Evolutionary conservation across 2,888 invertebrate species (phyloP), one percentile per base, ranked within the genome.

Genomic region (Xestia xanthographa): DNA sequence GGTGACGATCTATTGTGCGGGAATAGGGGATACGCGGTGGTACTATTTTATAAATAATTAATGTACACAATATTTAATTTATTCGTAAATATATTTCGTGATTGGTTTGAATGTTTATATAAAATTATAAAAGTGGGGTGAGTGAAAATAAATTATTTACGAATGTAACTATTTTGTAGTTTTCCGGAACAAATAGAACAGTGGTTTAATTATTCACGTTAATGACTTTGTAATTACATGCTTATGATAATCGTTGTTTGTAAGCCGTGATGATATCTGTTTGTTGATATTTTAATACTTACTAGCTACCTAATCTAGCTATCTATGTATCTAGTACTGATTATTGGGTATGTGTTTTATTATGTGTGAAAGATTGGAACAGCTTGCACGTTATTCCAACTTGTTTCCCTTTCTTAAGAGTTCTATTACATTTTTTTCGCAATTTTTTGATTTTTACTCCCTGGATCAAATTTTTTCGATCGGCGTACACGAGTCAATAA

Each of bases 31-130:
- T 45, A 76, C 60, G 58, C 43, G 66, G 77, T 86, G 87, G 87
- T 86, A 78, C 81, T 76, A 79, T 84, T 79, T 82, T 83, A 86
- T 87, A 87, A 88, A 90, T 86, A 87, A 82, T 85, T 77, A 80
- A 85, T 82, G 80, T 80, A 74, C 78, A 82, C 82, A 84, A 79
- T 78, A 82, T 89, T 85, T 90, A 90, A 90, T 89, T 88, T 92
- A 90, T 91, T 90, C 90, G 80, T 73, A 83, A 83, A 84, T 85
- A 79, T 84, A 87, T 83, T 82, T 82, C 58, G 81, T 81, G 84
- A 92, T 92, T 90, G 92, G 92, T 87, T 84, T 81, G 73, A 43
- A 66, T 62, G 69, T 75, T 83, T 86, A 85, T 86, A 88, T 86
- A 87, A 84, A 86, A 86, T 86, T 81, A 72, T 83, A 80, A 84